Evolutionary conservation across 2,113 vertebrate genomes (phyloP), one percentile per base, ranked within the genome.

Genomic region (Pyrgilauda ruficollis): DNA sequence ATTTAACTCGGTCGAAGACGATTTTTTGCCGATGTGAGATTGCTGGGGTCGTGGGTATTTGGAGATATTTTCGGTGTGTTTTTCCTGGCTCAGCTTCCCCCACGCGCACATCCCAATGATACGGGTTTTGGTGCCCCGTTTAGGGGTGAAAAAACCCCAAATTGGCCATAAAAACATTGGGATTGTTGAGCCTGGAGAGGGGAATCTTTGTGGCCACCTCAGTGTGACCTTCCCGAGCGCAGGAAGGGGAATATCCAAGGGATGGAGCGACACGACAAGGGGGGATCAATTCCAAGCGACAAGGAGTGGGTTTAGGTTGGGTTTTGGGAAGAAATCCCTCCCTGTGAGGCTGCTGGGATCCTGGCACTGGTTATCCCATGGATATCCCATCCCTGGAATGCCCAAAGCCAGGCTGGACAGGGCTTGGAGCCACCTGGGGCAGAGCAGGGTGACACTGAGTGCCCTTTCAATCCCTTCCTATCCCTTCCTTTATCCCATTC

Each of bases 111-210:
- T 22, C 12, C 39, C 31, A 15, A 0, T 37, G 31, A n/a, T 2
- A 6, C 0, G 4, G 9, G 2, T 2, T 20, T 23, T 37, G 10
- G 30, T 27, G 22, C 13, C 0, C 13, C 10, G 0, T 24, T 77
- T n/a, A 1, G 11, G 30, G 35, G 4, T 24, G 2, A 13, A 61
- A 37, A 24, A 37, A 24, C 7, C 15, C 53, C 21, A 30, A n/a
- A 6, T 0, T 19, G 0, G 4, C n/a, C 28, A 1, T 8, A 8
- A 2, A 2, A 37, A 11, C 43, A 1, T 5, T 7, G 67, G 17
- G 11, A 31, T 35, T 56, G 20, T 14, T 55, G n/a, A 63, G 19
- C 46, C 18, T 28, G 64, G 35, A 58, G 24, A 41, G 41, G 7
- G 39, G 13, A 49, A 26, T 3, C 17, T 27, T 15, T 17, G 44